Evolutionary conservation across 2,797 vertebrate species (phyloP).

Genomic region (Premnoplex brunnescens): DNA sequence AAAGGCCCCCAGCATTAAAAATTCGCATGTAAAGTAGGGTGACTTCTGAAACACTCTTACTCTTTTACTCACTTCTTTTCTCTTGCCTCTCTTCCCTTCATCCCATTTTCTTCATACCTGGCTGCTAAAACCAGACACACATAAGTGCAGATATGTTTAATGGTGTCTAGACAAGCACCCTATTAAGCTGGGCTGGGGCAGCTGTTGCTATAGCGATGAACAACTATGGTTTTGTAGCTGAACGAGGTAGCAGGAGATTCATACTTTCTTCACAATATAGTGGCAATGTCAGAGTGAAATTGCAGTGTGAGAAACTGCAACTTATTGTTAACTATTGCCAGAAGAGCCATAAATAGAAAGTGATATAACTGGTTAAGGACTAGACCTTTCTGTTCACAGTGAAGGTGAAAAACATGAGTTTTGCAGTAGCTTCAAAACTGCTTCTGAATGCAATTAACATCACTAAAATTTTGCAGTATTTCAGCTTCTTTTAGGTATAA

Average conservation of each 20-base stretch:
- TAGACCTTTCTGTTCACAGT: not conserved
- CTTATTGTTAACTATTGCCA: not conserved
- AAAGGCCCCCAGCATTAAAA: not conserved
- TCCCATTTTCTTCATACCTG: not conserved
- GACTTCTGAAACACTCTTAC: not conserved
- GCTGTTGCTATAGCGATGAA: constrained; percentile 55
- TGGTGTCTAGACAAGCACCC: constrained; percentile 59
- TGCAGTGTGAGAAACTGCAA: not conserved
- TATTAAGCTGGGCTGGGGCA: constrained; percentile 52
- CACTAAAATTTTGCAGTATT: not conserved
- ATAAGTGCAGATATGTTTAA: constrained; percentile 20
- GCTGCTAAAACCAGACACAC: not conserved
- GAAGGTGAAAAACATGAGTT: not conserved
- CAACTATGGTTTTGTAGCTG: constrained; percentile 22
- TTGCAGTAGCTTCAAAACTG: not conserved
- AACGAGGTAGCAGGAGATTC: not conserved
- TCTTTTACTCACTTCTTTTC: not conserved
- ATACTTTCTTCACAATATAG: not conserved
- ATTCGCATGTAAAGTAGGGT: not conserved
- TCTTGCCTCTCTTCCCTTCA: not conserved
- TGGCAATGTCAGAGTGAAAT: not conserved
- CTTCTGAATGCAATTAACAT: not conserved
- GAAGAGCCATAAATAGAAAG: not conserved
- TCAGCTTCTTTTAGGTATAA: not conserved
- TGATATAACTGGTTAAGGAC: not conserved